Conservation (phyloP, 1,140 invertebrate genomes). For the Pogonomyrmex californicus region DNA sequence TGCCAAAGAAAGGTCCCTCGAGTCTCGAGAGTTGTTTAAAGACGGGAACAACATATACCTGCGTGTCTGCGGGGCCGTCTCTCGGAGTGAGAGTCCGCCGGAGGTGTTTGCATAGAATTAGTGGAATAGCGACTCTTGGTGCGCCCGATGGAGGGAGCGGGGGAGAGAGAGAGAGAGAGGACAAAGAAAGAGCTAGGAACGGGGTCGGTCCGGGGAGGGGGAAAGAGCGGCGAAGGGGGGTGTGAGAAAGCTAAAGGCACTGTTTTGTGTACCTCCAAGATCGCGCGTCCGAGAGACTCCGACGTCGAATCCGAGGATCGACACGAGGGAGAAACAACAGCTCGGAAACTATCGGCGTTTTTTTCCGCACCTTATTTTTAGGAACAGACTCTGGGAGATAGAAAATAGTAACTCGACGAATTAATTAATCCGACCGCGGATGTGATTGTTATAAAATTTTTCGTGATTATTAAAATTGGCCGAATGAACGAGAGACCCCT, state of each 20-base stretch:
- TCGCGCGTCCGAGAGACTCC: slow-evolving; percentile 37
- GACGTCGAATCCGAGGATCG: not conserved
- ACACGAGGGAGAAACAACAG: not conserved
- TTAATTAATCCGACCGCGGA: not conserved
- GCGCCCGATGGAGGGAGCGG: slow-evolving; percentile 11
- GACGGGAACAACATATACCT: slow-evolving; percentile 83
- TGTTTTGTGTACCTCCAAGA: slow-evolving; percentile 50
- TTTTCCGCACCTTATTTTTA: not conserved
- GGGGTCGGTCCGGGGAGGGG: not conserved
- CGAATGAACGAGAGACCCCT: not conserved
- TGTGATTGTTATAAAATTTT: not conserved
- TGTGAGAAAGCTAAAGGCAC: slow-evolving; percentile 40
- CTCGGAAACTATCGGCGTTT: not conserved
- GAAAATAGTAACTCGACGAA: not conserved
- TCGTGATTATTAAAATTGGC: not conserved
- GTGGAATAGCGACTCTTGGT: slow-evolving; percentile 76
- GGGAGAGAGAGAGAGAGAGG: not conserved
- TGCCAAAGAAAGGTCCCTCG: slow-evolving; percentile 68
- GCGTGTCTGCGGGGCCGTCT: slow-evolving; percentile 66
- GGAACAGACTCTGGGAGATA: not conserved
- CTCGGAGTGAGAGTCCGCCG: slow-evolving; percentile 57
- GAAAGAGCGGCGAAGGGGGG: too few species aligned
- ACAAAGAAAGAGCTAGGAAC: slow-evolving; percentile 42
- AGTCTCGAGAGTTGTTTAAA: slow-evolving; percentile 75
- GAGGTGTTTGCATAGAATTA: slow-evolving; percentile 82